Evolutionary conservation across 1,140 invertebrate genomes (phyloP), one percentile per base, ranked within the genome.

Genomic region (Laodelphax striatellus): DNA sequence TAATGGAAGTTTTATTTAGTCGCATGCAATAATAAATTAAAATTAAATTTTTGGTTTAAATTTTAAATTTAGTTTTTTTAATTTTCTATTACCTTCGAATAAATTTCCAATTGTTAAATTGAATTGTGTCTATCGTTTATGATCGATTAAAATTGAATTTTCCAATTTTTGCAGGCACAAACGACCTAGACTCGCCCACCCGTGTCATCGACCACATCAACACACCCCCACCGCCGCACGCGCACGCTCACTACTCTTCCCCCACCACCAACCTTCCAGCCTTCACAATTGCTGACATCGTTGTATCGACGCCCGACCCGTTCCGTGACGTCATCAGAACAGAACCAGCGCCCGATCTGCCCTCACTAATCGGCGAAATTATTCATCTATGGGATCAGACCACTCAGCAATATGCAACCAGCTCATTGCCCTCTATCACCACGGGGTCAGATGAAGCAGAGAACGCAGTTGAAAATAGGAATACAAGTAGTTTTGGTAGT

Each of bases 271-370:
- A 62, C 50, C 46, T 64, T 0, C 74, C 79, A 31, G 70, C 72
- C 0, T 64, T 76, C 14, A 72, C 74, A 0, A 67, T 71, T 0
- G 68, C 71, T 8, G 73, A 75, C 10, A 57, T 64, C 63, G 76
- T 80, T 5, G 74, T 76, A 14, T 38, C 34, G 3, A 80, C 80
- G 1, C 73, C 76, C 0, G 80, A 85, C 71, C 81, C 82, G 1
- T 84, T 86, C 62, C 79, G 77, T 42, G 79, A 85, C 68, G 83
- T 85, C 19, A 85, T 86, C 50, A 76, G 79, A 66, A 85, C 83
- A 0, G 80, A 85, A 65, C 77, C 79, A 34, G 79, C 84, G 0
- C 83, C 84, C 5, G 78, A 85, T 72, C 70, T 85, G 24, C 46
- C 59, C 2, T 54, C 59, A 0, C 59, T 60, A 5, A 60, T 83